Evolutionary conservation across 2,888 invertebrate genomes (phyloP).

Genomic region (Gortyna flavago): DNA sequence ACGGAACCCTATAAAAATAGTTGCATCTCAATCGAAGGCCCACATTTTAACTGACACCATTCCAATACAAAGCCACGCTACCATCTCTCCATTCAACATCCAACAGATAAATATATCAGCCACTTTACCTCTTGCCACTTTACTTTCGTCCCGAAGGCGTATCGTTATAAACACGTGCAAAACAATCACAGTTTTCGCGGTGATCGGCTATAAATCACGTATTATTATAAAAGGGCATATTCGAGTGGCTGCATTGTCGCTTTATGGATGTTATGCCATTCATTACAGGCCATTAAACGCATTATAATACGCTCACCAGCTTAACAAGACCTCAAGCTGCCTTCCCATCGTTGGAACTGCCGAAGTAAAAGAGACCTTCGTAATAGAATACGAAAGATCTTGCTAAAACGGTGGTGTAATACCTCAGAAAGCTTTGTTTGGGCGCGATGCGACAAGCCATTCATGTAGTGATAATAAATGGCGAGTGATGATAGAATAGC

Average conservation of each 20-base stretch:
- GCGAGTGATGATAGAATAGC: slow-evolving; percentile 82
- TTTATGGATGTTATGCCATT: slow-evolving; percentile 90
- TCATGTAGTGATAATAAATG: slow-evolving; percentile 88
- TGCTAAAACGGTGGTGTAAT: slow-evolving; percentile 75
- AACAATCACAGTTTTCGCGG: slow-evolving; percentile 83
- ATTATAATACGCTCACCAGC: slow-evolving; percentile 84
- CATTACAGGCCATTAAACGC: slow-evolving; percentile 90
- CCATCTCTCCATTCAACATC: slow-evolving; percentile 63
- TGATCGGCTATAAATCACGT: slow-evolving; percentile 86
- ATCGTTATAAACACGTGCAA: slow-evolving; percentile 85
- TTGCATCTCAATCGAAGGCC: slow-evolving; percentile 53
- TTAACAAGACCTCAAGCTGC: slow-evolving; percentile 68
- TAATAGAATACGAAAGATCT: slow-evolving; percentile 77
- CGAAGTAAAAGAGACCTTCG: slow-evolving; percentile 62
- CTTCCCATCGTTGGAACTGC: slow-evolving; percentile 32
- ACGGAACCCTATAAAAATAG: neutral
- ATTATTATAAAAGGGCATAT: slow-evolving; percentile 88
- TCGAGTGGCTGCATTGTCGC: slow-evolving; percentile 88
- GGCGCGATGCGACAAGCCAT: slow-evolving; percentile 88
- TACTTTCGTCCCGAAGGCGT: slow-evolving; percentile 75
- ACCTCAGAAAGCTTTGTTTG: slow-evolving; percentile 88
- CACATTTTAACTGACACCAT: slow-evolving; percentile 42
- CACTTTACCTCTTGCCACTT: slow-evolving; percentile 64
- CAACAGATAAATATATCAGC: slow-evolving; percentile 71
- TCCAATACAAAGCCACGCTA: slow-evolving; percentile 41